Percentiles rank a stretch among this genome's conserved stretches.
Conservation (phyloP, 2,888 invertebrate species). For the Julus scanicus region DNA sequence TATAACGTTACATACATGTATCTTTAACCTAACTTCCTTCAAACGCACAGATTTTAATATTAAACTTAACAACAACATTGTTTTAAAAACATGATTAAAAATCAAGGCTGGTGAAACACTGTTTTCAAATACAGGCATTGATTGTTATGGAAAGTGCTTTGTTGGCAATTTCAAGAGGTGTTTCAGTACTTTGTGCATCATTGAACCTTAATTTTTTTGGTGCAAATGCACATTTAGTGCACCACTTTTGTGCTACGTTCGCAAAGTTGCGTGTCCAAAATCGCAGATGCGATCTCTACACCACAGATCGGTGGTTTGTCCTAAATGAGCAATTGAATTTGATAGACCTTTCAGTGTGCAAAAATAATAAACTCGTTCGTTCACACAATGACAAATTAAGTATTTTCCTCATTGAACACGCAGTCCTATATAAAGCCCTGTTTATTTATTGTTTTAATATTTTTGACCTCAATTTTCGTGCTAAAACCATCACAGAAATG, state of each 20-base stretch:
- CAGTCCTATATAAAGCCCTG: not conserved
- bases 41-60: not conserved
- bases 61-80: not conserved
- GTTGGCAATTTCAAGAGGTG: no score
- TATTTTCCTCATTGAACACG: not conserved
- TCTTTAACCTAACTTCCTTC: no score
- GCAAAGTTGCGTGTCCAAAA: conserved; percentile 12
- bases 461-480: conserved; percentile 20
- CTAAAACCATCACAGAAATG: conserved; percentile 30
- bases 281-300: not conserved
- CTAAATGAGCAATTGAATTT: conserved; percentile 43
- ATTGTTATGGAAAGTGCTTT: not conserved
- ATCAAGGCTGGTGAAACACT: no score
- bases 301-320: not conserved
- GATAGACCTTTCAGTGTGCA: conserved; percentile 2
- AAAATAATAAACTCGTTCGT: conserved; percentile 35
- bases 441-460: conserved; percentile 45
- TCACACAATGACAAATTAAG: conserved; percentile 45
- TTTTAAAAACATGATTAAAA: not conserved
- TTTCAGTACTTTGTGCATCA: no score
- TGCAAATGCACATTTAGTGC: not conserved
- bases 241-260: not conserved
- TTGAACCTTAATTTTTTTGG: no score
- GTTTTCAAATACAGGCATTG: no score
- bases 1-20: no score